phyloP scores from a whole-genome alignment of 2,888 invertebrate genomes.

The Chirona hameri region DNA sequence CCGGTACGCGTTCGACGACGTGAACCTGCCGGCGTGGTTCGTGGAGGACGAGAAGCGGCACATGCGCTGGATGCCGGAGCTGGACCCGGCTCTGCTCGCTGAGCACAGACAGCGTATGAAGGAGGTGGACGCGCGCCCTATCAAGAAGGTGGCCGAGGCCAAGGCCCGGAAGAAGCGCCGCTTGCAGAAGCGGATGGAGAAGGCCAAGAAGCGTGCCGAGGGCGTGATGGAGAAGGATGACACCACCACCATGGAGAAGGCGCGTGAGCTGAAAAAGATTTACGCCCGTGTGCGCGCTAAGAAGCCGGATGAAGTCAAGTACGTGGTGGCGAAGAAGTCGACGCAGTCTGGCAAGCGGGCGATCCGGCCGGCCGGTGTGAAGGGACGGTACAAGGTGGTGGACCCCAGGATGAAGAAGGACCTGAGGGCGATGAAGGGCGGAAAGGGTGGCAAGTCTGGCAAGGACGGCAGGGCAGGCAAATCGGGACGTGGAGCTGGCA shows the following conservation, averaged over 20 bases:
- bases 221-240: constrained; percentile 85
- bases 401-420: constrained; percentile 97
- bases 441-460: constrained; percentile 32
- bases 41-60: constrained; percentile 87
- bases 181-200: constrained; percentile 77
- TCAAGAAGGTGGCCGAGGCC: constrained; percentile 97
- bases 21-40: constrained; percentile 95
- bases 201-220: constrained; percentile 93
- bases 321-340: constrained; percentile 90
- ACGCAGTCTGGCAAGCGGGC: constrained; percentile 66
- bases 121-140: constrained; percentile 89
- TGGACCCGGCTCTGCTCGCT: constrained; percentile 76
- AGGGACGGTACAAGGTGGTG: constrained; percentile 90
- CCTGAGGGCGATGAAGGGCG: constrained; percentile 42
- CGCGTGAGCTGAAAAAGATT: constrained; percentile 77
- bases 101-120: constrained; percentile 64
- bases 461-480: background rate
- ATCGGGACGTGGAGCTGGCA: background rate
- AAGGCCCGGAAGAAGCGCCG: constrained; percentile 96
- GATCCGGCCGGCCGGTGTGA: constrained; percentile 77
- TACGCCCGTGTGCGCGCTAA: constrained; percentile 45
- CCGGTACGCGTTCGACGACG: constrained; percentile 60
- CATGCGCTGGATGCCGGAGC: constrained; percentile 74
- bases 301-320: constrained; percentile 84
- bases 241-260: constrained; percentile 87